phyloP scores from a whole-genome alignment of 2,797 vertebrate species.

The Neosalanx taihuensis region DNA sequence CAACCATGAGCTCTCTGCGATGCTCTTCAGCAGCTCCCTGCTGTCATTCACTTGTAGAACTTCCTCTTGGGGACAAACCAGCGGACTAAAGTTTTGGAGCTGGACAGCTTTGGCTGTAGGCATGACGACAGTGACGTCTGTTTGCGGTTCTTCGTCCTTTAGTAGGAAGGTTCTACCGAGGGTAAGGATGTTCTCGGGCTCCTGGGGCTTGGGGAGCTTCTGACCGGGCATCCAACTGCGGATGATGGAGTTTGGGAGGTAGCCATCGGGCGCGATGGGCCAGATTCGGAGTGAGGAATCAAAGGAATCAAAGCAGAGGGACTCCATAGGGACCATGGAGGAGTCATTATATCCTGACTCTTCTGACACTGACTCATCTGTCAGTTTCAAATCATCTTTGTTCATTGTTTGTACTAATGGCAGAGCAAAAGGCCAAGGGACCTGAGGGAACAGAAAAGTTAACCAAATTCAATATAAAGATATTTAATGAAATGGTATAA shows the following conservation, averaged over 20 bases:
- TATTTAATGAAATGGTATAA: neutral
- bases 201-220: neutral
- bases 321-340: neutral
- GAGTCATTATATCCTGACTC: neutral
- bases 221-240: conserved; percentile 14
- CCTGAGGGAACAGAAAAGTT: neutral
- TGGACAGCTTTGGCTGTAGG: neutral
- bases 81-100: neutral
- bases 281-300: conserved; percentile 11
- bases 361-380: conserved; percentile 1
- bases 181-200: neutral
- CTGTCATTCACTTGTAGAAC: too few relatives aligned
- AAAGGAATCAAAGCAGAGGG: neutral
- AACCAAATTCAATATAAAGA: neutral
- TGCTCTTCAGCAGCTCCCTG: neutral
- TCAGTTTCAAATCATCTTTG: neutral
- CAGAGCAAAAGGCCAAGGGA: neutral
- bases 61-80: too few relatives aligned
- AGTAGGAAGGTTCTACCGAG: neutral
- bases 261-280: conserved; percentile 52
- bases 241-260: conserved; percentile 53
- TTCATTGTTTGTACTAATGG: neutral
- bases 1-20: conserved; percentile 14
- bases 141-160: neutral
- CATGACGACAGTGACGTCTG: neutral